These are phyloP conservation scores for Rhinichthys osculus DNA, from an alignment of 2,797 vertebrate species.

Conservation along the genomic window DNA sequence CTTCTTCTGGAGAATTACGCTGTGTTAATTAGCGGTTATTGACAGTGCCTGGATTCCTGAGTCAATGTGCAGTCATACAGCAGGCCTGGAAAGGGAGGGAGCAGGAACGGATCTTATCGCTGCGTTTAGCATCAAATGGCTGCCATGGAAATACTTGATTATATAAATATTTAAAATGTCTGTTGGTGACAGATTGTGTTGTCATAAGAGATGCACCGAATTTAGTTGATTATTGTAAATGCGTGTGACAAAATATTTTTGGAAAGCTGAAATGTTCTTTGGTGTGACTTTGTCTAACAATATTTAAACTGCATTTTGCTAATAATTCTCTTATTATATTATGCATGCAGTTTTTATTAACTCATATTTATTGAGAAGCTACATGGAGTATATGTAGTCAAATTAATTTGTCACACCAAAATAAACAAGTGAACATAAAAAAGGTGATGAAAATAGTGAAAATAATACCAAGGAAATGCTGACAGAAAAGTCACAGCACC, in stretches of 20 bases:
- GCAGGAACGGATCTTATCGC: conserved; percentile 21
- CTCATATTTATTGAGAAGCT: not conserved
- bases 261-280: not conserved
- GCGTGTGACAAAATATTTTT: not conserved
- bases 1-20: conserved; percentile 24
- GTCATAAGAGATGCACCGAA: not conserved
- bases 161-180: conserved; percentile 13
- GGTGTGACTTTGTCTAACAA: not conserved
- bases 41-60: conserved; percentile 57
- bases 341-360: not conserved
- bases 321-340: not conserved
- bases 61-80: conserved; percentile 42
- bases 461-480: not conserved
- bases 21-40: conserved; percentile 45
- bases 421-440: not conserved
- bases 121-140: not conserved
- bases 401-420: not conserved
- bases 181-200: not conserved
- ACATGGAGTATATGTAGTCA: not conserved
- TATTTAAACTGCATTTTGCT: not conserved
- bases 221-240: not conserved
- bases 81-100: conserved; percentile 2
- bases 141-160: conserved; percentile 16
- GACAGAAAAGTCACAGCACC: not conserved
- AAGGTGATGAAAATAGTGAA: not conserved